These are phyloP conservation scores for Sceloporus tristichus DNA, from an alignment of 2,113 vertebrate genomes.

Conservation along the genomic window DNA sequence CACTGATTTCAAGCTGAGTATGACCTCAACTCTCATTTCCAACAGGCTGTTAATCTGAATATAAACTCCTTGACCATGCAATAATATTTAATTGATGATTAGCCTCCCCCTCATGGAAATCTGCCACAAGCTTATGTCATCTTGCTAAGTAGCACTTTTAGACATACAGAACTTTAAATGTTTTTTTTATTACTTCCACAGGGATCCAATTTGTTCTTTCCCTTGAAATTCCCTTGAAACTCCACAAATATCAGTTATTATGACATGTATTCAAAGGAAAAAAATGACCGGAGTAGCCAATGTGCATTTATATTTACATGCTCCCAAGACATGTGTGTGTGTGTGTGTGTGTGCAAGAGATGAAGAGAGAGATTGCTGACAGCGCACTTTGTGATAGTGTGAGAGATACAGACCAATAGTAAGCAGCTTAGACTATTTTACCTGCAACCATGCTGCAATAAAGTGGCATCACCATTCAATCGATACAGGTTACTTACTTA, in stretches of 20 bases:
- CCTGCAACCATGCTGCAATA: conserved; percentile 76
- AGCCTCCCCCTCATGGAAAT: conserved; percentile 13
- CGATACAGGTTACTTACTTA: conserved; percentile 71
- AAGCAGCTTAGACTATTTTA: conserved; percentile 72
- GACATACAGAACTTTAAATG: conserved; percentile 54
- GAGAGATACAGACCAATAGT: conserved; percentile 56
- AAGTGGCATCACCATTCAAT: conserved; percentile 75
- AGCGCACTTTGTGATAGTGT: conserved; percentile 67
- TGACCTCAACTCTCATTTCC: conserved; percentile 20
- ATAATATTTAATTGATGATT: conserved; percentile 56
- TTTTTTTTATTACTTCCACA: conserved; percentile 25
- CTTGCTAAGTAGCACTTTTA: conserved; percentile 28
- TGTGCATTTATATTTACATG: conserved; percentile 72
- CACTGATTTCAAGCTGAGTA: conserved; percentile 12
- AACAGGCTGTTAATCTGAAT: conserved; percentile 53
- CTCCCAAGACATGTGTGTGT: conserved; percentile 50
- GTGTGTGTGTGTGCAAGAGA: conserved; percentile 39
- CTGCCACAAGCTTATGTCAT: conserved; percentile 24
- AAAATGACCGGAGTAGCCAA: conserved; percentile 62
- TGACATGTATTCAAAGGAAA: conserved; percentile 58
- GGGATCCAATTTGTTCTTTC: conserved; percentile 41
- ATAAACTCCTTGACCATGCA: conserved; percentile 47
- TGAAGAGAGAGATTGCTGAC: conserved; percentile 69
- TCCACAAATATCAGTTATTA: conserved; percentile 50
- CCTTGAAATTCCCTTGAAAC: conserved; percentile 20